These are phyloP conservation scores for Cairina moschata DNA, from an alignment of 2,113 vertebrate genomes.

Conservation along the genomic window DNA sequence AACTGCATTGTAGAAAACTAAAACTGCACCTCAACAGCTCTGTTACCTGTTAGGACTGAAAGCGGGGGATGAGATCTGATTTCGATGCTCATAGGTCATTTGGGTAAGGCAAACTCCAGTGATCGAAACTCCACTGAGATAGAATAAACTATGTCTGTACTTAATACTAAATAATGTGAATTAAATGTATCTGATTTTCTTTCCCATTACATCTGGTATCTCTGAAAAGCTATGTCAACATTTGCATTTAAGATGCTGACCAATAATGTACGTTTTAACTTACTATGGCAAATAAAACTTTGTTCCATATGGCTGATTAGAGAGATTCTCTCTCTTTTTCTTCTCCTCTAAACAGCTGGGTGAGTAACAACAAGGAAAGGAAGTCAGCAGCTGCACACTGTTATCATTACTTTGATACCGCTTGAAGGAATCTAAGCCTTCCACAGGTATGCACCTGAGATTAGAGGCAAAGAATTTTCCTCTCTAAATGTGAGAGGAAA, in stretches of 20 bases:
- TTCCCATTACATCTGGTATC: neutral
- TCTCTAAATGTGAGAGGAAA: conserved; percentile 54
- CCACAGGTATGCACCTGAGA: conserved; percentile 84
- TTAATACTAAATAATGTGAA: neutral
- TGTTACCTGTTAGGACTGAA: neutral
- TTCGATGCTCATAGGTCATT: conserved; percentile 12
- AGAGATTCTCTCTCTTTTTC: conserved; percentile 86
- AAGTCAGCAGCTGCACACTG: conserved; percentile 90
- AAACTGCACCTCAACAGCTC: neutral
- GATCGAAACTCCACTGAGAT: neutral
- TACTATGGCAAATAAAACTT: conserved; percentile 83
- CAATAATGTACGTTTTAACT: conserved; percentile 69
- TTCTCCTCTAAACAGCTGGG: conserved; percentile 94
- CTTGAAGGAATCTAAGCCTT: conserved; percentile 83
- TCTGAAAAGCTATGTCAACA: conserved; percentile 49
- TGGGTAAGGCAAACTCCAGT: neutral
- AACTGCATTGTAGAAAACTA: neutral
- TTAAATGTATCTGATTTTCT: conserved; percentile 16
- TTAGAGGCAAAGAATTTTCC: conserved; percentile 68
- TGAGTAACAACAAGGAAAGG: conserved; percentile 91
- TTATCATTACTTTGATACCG: conserved; percentile 84
- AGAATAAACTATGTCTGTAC: neutral
- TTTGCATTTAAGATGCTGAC: conserved; percentile 76
- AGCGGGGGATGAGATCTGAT: neutral
- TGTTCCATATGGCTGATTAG: conserved; percentile 94